Conservation (phyloP, 92 coral and sea anemone species). For the Porites evermanni region DNA sequence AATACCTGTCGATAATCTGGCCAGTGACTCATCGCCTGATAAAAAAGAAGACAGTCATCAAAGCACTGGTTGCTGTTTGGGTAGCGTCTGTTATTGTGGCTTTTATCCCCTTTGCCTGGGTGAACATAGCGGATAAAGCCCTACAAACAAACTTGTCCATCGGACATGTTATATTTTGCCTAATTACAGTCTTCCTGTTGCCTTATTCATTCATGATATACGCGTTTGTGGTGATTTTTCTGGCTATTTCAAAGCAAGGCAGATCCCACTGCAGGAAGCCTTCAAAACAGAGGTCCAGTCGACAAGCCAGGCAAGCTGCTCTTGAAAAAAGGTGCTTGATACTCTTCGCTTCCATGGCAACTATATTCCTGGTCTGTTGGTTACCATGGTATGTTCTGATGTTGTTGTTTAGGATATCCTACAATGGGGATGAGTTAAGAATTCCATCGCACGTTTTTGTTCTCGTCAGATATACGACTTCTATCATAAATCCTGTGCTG, state of each 20-base stretch:
- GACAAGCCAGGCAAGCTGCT: conserved; percentile 46
- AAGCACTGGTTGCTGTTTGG: conserved; percentile 34
- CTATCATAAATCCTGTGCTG: conserved; percentile 61
- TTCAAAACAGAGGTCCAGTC: background rate
- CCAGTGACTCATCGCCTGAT: conserved; percentile 48
- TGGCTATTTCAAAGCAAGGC: conserved; percentile 37
- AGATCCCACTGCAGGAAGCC: background rate
- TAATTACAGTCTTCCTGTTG: conserved; percentile 67
- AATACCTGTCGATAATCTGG: conserved; percentile 42
- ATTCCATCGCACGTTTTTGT: conserved; percentile 46
- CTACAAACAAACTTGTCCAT: conserved; percentile 9
- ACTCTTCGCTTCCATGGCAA: conserved; percentile 72
- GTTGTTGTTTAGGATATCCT: conserved; percentile 4
- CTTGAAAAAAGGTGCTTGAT: conserved; percentile 47
- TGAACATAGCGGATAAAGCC: background rate
- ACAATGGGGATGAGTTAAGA: background rate
- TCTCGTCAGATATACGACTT: conserved; percentile 61
- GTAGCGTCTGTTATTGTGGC: conserved; percentile 34
- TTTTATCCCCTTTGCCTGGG: conserved; percentile 47
- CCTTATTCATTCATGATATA: conserved; percentile 81
- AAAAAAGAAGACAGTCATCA: conserved; percentile 21
- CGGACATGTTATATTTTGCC: conserved; percentile 69
- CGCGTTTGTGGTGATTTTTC: conserved; percentile 66
- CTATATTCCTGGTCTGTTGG: conserved; percentile 70
- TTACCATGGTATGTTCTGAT: conserved; percentile 65